Conservation (phyloP, 35 echinoderm and acorn worm species). For the Anneissia japonica region DNA sequence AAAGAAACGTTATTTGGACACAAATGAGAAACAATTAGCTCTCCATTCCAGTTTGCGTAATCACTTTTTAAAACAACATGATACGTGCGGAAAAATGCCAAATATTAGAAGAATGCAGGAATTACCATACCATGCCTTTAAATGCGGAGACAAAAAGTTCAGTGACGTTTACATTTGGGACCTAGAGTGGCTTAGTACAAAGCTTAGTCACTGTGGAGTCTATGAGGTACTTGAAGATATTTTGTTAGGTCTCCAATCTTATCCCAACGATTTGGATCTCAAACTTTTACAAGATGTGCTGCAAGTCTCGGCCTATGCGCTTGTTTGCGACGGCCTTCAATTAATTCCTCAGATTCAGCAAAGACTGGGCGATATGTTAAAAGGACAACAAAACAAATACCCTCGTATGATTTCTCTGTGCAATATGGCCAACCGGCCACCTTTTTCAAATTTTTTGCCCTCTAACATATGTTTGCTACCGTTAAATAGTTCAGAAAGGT, state of each 20-base stretch:
- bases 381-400: slow-evolving; percentile 44
- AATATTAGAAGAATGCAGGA: slow-evolving; percentile 70
- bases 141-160: slow-evolving; percentile 74
- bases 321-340: slow-evolving; percentile 70
- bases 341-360: slow-evolving; percentile 68
- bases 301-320: slow-evolving; percentile 66
- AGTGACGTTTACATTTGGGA: slow-evolving; percentile 79
- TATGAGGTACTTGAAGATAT: slow-evolving; percentile 74
- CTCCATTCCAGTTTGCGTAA: not conserved
- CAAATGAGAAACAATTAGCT: not conserved
- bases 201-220: slow-evolving; percentile 59
- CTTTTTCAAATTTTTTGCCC: slow-evolving; percentile 67
- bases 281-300: slow-evolving; percentile 60
- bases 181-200: slow-evolving; percentile 57
- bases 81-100: slow-evolving; percentile 39
- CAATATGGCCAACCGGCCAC: slow-evolving; percentile 51
- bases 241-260: slow-evolving; percentile 25
- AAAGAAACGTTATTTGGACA: not conserved
- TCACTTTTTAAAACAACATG: not conserved
- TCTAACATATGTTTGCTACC: slow-evolving; percentile 46
- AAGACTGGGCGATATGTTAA: slow-evolving; percentile 37
- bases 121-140: slow-evolving; percentile 74
- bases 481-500: not conserved
- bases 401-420: slow-evolving; percentile 66
- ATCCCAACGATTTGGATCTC: slow-evolving; percentile 51